Evolutionary conservation across 2,113 vertebrate genomes (phyloP).

Genomic region (Tetrao urogallus): DNA sequence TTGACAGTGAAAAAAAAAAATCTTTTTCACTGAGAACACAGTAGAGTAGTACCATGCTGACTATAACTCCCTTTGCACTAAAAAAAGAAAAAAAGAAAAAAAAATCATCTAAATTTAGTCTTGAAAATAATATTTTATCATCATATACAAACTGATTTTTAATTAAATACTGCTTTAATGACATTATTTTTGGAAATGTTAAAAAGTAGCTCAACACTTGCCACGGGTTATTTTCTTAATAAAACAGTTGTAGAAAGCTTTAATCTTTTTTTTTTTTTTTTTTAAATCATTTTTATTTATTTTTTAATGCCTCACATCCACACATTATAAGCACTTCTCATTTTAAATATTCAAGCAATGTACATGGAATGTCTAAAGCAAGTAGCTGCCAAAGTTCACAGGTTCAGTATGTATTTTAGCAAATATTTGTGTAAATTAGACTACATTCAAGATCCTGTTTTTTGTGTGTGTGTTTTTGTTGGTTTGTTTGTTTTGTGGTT

Average conservation of each 20-base stretch:
- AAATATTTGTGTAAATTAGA: background rate
- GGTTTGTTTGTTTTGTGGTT: background rate
- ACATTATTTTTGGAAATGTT: slow-evolving; percentile 7
- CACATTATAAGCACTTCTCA: background rate
- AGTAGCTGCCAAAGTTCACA: background rate
- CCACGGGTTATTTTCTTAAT: slow-evolving; percentile 45
- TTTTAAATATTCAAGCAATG: background rate
- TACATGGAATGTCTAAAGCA: background rate
- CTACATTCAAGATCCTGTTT: background rate
- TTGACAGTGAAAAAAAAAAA: background rate
- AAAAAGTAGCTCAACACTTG: slow-evolving; percentile 20
- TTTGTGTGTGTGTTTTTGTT: background rate
- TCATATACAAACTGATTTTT: background rate
- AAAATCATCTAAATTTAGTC: slow-evolving; percentile 21
- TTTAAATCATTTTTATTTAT: background rate
- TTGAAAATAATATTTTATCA: slow-evolving; percentile 21
- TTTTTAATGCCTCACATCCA: background rate
- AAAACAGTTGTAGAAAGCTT: slow-evolving; percentile 6
- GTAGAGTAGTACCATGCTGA: background rate
- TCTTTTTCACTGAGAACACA: background rate
- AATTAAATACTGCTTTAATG: slow-evolving; percentile 52
- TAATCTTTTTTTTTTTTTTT: background rate
- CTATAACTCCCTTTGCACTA: background rate
- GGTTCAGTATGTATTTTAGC: background rate
- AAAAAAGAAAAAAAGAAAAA: background rate